Conservation (phyloP, 2,113 vertebrate genomes). For the Himantopus leucocephalus region DNA sequence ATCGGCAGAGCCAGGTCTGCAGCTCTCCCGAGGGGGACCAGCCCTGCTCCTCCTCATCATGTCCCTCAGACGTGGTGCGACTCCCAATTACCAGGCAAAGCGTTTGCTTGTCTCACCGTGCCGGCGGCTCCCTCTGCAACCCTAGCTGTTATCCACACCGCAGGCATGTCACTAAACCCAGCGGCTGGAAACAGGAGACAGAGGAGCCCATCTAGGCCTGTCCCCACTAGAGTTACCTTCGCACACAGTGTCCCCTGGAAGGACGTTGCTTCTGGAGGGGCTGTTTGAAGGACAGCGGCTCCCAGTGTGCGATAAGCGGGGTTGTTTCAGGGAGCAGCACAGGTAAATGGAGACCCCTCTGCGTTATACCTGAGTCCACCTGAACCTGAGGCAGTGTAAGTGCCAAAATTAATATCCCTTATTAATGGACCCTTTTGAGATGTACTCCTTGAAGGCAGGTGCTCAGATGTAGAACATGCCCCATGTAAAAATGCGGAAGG, state of each 20-base stretch:
- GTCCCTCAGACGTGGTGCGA: fast-evolving
- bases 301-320: not conserved
- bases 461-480: not conserved
- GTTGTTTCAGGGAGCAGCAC: not conserved
- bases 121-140: not conserved
- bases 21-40: not conserved
- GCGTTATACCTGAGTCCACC: not conserved
- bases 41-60: not conserved
- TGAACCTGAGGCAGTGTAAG: not conserved
- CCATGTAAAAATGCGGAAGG: not conserved
- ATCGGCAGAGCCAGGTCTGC: not conserved
- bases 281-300: not conserved
- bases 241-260: not conserved
- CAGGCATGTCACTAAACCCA: not conserved
- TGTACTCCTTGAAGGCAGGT: not conserved
- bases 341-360: not conserved
- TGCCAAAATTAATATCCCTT: not conserved
- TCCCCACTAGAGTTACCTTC: not conserved
- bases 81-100: not conserved
- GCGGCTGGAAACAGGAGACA: not conserved
- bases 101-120: fast-evolving
- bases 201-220: not conserved
- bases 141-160: not conserved
- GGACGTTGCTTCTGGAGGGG: not conserved
- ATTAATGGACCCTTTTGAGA: not conserved